These are phyloP conservation scores for Selenia dentaria DNA, from an alignment of 2,888 invertebrate species.

Conservation along the genomic window DNA sequence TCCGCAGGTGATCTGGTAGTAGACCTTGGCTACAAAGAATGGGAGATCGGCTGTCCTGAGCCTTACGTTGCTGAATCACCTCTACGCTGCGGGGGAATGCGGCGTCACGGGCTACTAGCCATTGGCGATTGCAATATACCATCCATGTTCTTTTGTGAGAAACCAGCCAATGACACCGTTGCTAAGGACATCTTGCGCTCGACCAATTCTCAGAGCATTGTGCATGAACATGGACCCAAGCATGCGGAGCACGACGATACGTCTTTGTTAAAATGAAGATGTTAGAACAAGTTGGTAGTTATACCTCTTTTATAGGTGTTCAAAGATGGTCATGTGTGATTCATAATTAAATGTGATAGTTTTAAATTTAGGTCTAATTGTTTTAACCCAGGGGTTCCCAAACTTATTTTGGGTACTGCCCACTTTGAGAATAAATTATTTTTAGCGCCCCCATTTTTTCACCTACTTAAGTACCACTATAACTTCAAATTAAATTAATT, in stretches of 20 bases:
- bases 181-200: neutral
- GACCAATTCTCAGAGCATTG: neutral
- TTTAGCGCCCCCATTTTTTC: too few relatives aligned
- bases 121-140: conserved; percentile 41
- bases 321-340: too few relatives aligned
- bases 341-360: too few relatives aligned
- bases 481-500: too few relatives aligned
- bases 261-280: neutral
- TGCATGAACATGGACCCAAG: neutral
- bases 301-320: too few relatives aligned
- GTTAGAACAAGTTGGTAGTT: too few relatives aligned
- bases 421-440: too few relatives aligned
- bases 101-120: conserved; percentile 47
- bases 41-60: conserved; percentile 42
- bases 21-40: conserved; percentile 40
- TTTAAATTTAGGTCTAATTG: too few relatives aligned
- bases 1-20: conserved; percentile 41
- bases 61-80: neutral
- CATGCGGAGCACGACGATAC: neutral
- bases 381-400: too few relatives aligned
- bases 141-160: conserved; percentile 57
- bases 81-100: conserved; percentile 49
- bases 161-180: conserved; percentile 32
- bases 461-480: too few relatives aligned
- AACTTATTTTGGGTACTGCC: too few relatives aligned